phyloP scores from a whole-genome alignment of 1,140 invertebrate species.

The Diorhabda elongata region DNA sequence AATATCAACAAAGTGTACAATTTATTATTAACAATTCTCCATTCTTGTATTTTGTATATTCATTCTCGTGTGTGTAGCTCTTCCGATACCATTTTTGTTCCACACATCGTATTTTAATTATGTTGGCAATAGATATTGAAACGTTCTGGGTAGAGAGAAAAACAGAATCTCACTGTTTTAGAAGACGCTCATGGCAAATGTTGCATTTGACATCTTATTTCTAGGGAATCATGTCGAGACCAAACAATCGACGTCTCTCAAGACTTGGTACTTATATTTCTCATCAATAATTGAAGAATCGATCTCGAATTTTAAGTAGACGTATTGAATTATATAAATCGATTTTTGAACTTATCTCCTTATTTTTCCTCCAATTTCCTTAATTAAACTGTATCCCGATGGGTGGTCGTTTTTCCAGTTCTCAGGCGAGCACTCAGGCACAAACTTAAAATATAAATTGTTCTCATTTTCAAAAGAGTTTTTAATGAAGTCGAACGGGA shows the following conservation, averaged over 20 bases:
- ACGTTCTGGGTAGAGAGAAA: neutral
- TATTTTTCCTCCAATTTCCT: no score
- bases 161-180: neutral
- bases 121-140: neutral
- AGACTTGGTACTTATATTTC: no score
- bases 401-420: neutral
- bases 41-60: no score
- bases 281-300: no score
- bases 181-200: slow-evolving; percentile 16
- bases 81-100: no score
- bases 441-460: slow-evolving; percentile 10
- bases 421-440: neutral
- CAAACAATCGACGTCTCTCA: slow-evolving; percentile 7
- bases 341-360: no score
- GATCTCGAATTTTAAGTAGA: no score
- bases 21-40: no score
- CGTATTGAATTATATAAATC: no score
- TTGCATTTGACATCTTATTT: slow-evolving; percentile 28
- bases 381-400: neutral
- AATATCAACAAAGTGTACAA: no score
- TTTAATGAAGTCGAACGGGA: slow-evolving; percentile 14
- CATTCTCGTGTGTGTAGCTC: no score
- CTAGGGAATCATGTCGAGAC: slow-evolving; percentile 12
- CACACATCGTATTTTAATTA: no score
- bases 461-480: slow-evolving; percentile 6